Percentiles rank a stretch among this genome's conserved stretches.
phyloP scores from a whole-genome alignment of 2,113 vertebrate genomes.

The Periophthalmus modestus region DNA sequence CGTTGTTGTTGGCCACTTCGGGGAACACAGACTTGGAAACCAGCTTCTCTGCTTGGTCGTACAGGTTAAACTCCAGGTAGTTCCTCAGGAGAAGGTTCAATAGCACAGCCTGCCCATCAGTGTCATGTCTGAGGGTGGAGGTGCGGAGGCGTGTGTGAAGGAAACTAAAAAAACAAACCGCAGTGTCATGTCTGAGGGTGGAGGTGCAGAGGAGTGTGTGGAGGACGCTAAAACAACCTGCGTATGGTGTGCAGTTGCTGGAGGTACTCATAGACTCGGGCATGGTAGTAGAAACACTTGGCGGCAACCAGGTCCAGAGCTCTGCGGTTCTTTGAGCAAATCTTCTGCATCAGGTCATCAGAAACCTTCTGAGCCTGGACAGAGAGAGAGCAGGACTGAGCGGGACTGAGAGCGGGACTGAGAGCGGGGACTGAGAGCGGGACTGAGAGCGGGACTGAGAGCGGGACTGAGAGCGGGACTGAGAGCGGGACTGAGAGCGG shows the following conservation, averaged over 20 bases:
- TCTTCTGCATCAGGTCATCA: slow-evolving; percentile 94
- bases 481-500: too few species aligned
- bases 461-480: too few species aligned
- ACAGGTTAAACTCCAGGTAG: slow-evolving; percentile 94
- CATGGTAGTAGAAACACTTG: slow-evolving; percentile 97
- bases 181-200: not conserved
- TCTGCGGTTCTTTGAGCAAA: slow-evolving; percentile 92
- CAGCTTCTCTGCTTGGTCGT: slow-evolving; percentile 97
- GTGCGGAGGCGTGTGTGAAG: slow-evolving; percentile 89
- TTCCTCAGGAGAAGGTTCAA: slow-evolving; percentile 96
- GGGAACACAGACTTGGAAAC: slow-evolving; percentile 97
- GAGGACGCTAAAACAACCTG: too few species aligned
- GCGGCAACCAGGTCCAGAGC: slow-evolving; percentile 94
- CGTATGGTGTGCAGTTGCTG: slow-evolving; percentile 89
- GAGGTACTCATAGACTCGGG: slow-evolving; percentile 93
- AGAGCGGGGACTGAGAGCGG: too few species aligned
- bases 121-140: slow-evolving; percentile 90
- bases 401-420: not conserved
- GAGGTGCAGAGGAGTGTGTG: too few species aligned
- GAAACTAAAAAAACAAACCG: not conserved
- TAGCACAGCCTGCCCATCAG: slow-evolving; percentile 92
- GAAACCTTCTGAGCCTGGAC: slow-evolving; percentile 93
- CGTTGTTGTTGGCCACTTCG: slow-evolving; percentile 97
- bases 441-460: too few species aligned
- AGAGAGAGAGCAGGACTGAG: not conserved